Evolutionary conservation across 2,113 vertebrate species (phyloP).

Genomic region (Hydropotes inermis): DNA sequence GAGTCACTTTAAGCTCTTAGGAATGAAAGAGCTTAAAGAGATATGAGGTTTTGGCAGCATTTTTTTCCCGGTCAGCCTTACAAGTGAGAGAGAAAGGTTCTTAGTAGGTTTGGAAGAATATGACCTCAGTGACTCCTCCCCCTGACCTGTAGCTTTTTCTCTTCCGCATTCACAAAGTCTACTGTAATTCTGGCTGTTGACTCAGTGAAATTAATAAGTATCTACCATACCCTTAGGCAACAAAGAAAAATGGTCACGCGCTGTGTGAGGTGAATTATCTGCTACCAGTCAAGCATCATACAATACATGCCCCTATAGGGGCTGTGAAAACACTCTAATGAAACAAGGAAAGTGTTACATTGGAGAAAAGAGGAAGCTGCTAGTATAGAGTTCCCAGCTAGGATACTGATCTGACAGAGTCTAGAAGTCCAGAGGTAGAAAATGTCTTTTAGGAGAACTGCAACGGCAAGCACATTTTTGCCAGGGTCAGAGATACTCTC

Average conservation of each 20-base stretch:
- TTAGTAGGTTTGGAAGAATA: slow-evolving; percentile 48
- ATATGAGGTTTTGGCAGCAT: background rate
- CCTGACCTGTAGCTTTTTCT: slow-evolving; percentile 13
- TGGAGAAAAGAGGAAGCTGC: slow-evolving; percentile 30
- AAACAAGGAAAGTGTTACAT: slow-evolving; percentile 49
- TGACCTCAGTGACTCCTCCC: background rate
- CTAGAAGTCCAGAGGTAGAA: slow-evolving; percentile 30
- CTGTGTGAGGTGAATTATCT: slow-evolving; percentile 30
- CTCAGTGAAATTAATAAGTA: slow-evolving; percentile 45
- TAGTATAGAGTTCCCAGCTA: slow-evolving; percentile 2
- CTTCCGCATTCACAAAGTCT: slow-evolving; percentile 6
- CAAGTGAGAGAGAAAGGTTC: slow-evolving; percentile 25
- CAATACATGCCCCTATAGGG: background rate
- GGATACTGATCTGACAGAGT: slow-evolving; percentile 45
- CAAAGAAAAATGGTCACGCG: background rate
- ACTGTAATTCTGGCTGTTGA: slow-evolving; percentile 35
- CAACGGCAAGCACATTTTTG: slow-evolving; percentile 7
- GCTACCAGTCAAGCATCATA: background rate
- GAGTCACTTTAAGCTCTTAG: slow-evolving; percentile 44
- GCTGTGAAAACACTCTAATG: slow-evolving; percentile 33
- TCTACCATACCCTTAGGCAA: slow-evolving; percentile 18
- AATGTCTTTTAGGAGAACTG: slow-evolving; percentile 29
- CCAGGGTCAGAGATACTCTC: background rate
- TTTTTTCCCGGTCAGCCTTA: slow-evolving; percentile 24
- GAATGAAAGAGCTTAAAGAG: slow-evolving; percentile 52